Base-by-base conservation (phyloP, 23 tunicate species). In the Trididemnum clinides region DNA sequence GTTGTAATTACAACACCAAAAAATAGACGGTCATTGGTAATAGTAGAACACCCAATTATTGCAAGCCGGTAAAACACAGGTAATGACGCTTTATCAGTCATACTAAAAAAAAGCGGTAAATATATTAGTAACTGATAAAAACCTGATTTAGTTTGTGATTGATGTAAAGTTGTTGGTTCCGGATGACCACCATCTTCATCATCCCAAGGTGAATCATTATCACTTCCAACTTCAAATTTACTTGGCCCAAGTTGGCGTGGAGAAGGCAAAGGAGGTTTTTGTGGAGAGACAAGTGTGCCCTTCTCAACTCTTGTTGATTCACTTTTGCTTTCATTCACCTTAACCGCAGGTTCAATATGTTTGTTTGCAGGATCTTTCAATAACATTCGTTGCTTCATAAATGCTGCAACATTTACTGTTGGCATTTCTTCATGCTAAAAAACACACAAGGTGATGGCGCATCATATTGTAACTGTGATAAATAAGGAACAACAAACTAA, bases 201-300 rank as follows among this genome's bases (percentile, higher is more conserved):
- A 59, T 90, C 95, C 95, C 95, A 90, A 34, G 93, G 88, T 33
- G 93, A 89, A 29, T 89, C 88, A 7, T 66, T 85, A 72, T 82
- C 82, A 29, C 64, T 63, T 12, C 72, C 82, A 6, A 12, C 29
- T n/a, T 23, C 35, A 18, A 57, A 31, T 34, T 25, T 50, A 10
- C 34, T 62, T 29, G 78, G 70, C 23, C 26, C 33, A 31, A 26
- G 64, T 21, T 20, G 33, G 1, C 69, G 32, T 20, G 91, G 65
- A 50, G 72, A 71, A 0, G 95, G 95, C 39, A 90, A 51, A 34
- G 95, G 95, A 20, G 95, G 95, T 78, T 90, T 90, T 19, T 39
- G 50, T 0, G 95, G 89, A 2, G 95, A 90, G 23, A 90, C 89
- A 10, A 72, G 89, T 6, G 84, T 71, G 0, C 89, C 95, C 72